Conservation (phyloP, 2,797 vertebrate species). For the Xenops minutus region DNA sequence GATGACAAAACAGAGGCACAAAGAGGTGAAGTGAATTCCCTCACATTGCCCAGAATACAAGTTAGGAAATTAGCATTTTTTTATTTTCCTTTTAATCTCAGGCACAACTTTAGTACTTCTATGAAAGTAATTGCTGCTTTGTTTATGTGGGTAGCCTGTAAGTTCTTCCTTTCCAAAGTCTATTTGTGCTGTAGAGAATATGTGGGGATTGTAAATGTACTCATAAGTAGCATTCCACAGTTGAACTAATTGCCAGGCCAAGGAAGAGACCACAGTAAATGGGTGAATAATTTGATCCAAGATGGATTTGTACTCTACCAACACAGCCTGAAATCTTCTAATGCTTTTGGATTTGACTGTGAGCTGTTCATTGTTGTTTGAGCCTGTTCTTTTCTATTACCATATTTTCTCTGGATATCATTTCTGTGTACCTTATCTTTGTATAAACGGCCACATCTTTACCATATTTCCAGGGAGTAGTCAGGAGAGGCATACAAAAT, state of each 20-base stretch:
- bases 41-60: neutral
- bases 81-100: neutral
- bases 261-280: conserved; percentile 20
- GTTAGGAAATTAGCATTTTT: neutral
- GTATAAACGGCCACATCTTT: conserved; percentile 48
- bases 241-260: conserved; percentile 55
- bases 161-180: neutral
- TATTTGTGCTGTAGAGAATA: neutral
- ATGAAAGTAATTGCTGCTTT: neutral
- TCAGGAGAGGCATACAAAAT: conserved; percentile 14
- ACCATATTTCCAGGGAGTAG: conserved; percentile 37
- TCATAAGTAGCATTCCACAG: conserved; percentile 3
- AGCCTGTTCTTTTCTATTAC: conserved; percentile 59
- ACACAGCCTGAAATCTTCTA: conserved; percentile 55
- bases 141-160: neutral
- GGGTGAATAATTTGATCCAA: conserved; percentile 57
- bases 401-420: conserved; percentile 43
- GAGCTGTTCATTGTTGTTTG: conserved; percentile 54
- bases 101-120: neutral
- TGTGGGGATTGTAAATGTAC: conserved; percentile 20
- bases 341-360: conserved; percentile 57
- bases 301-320: conserved; percentile 49
- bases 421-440: conserved; percentile 47
- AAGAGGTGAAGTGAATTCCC: neutral
- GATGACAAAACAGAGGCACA: neutral